Base-by-base conservation (phyloP, 1,140 invertebrate species). In the Sycophaga agraensis region DNA sequence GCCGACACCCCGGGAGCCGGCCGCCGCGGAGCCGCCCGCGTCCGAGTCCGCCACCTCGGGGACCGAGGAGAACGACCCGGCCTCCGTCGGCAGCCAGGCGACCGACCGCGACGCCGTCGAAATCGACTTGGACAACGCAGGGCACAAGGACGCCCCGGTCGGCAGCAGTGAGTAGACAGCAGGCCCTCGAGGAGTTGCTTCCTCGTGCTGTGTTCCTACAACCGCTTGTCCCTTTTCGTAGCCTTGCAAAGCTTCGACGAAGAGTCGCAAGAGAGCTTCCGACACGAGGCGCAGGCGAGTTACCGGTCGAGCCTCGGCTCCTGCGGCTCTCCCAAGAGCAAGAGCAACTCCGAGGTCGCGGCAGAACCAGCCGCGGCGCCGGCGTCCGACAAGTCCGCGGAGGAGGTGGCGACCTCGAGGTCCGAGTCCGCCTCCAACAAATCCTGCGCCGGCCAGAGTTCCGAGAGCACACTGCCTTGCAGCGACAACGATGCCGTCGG, bases 21-120 rank as follows among this genome's bases (percentile, higher is more conserved):
- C 43, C 11, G 19, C 43, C 28, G 28, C 4, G 28, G 28, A 31
- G 5, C 5, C 11, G 28, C 28, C 28, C 5, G 28, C 4, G 28
- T 4, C 28, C 11, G 28, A 31, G 11, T 11, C 28, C 28, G 28
- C 28, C 5, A 11, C 28, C 28, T 11, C 28, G 28, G 28, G n/a
- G n/a, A n/a, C n/a, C n/a, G n/a, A n/a, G n/a, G n/a, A n/a, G n/a
- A n/a, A n/a, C 3, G 56, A 0, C 0, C 56, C 35, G 11, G 22
- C 17, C 12, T 77, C 74, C 0, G 28, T 66, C 19, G 66, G 68
- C 0, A 78, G 75, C 8, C 73, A 76, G 45, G 72, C 77, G 9
- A 78, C 76, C 2, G 76, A 78, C 22, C 67, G 57, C 17, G 76
- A 78, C 8, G 46, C 75, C 51, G 65, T 72, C 2, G 73, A 78